These are phyloP conservation scores for Ciona savignyi DNA, from an alignment of 23 tunicate genomes.

Conservation along the genomic window DNA sequence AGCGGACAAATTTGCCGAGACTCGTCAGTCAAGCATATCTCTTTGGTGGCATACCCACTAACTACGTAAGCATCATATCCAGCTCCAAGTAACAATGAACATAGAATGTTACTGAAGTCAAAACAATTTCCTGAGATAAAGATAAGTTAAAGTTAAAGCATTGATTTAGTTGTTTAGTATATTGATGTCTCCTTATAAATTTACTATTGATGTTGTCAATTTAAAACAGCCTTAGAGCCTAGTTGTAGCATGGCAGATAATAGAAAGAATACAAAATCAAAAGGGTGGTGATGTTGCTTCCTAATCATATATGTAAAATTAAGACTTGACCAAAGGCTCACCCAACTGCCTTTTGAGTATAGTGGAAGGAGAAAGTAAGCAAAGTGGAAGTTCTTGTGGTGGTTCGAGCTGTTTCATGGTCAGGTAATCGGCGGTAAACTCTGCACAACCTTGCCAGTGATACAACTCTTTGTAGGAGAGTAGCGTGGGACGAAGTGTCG, in stretches of 20 bases:
- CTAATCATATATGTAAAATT: no score
- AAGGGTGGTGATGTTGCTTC: no score
- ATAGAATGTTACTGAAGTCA: conserved; percentile 83
- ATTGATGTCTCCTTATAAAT: no score
- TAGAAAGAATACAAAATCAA: no score
- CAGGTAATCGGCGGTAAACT: conserved; percentile 81
- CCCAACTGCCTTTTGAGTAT: conserved; percentile 68
- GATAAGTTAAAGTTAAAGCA: no score
- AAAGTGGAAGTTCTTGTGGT: conserved; percentile 61
- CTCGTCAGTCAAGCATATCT: conserved; percentile 82
- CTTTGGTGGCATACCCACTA: conserved; percentile 94
- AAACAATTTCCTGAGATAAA: conserved; percentile 77
- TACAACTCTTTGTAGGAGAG: conserved; percentile 73
- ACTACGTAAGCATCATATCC: conserved; percentile 99
- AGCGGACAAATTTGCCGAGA: conserved; percentile 75
- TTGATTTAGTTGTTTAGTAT: no score
- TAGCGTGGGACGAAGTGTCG: conserved; percentile 72
- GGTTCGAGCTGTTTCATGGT: conserved; percentile 64
- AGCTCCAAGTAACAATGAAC: conserved; percentile 86
- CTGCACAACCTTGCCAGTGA: conserved; percentile 94
- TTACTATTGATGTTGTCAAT: no score
- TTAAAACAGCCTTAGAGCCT: no score
- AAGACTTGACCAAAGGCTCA: no score
- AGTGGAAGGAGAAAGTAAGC: conserved; percentile 78
- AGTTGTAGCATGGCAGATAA: no score